Evolutionary conservation across 2,113 vertebrate species (phyloP).

Genomic region (Bombycilla garrulus): DNA sequence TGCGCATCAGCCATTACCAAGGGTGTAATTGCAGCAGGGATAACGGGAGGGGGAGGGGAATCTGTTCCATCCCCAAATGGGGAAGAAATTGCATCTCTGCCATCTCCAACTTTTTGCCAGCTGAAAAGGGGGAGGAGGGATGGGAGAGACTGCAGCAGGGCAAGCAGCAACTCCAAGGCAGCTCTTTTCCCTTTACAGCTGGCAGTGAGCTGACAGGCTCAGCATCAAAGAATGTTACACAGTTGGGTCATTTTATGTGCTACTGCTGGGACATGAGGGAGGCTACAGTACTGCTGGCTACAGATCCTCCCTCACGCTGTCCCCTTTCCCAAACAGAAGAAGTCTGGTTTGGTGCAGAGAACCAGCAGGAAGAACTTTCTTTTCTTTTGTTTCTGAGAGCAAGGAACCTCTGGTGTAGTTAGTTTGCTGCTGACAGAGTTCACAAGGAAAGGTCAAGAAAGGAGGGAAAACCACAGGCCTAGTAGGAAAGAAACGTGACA

Average conservation of each 20-base stretch:
- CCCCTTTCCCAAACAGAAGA: not conserved
- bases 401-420: not conserved
- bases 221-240: not conserved
- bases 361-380: not conserved
- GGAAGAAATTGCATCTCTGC: not conserved
- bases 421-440: not conserved
- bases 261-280: not conserved
- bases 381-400: not conserved
- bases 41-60: not conserved
- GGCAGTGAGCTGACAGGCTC: not conserved
- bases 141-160: not conserved
- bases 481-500: not conserved
- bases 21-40: not conserved
- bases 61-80: not conserved
- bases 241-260: not conserved
- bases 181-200: not conserved
- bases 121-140: not conserved
- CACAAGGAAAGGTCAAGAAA: not conserved
- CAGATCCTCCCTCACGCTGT: not conserved
- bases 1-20: not conserved
- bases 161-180: not conserved
- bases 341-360: not conserved
- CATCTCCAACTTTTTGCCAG: conserved; percentile 13
- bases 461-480: not conserved
- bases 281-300: not conserved